A percentile compares a stretch with the other conserved stretches of the same genome.
Conservation (phyloP, 2,797 vertebrate genomes). For the Parotocinclus haroldoi region DNA sequence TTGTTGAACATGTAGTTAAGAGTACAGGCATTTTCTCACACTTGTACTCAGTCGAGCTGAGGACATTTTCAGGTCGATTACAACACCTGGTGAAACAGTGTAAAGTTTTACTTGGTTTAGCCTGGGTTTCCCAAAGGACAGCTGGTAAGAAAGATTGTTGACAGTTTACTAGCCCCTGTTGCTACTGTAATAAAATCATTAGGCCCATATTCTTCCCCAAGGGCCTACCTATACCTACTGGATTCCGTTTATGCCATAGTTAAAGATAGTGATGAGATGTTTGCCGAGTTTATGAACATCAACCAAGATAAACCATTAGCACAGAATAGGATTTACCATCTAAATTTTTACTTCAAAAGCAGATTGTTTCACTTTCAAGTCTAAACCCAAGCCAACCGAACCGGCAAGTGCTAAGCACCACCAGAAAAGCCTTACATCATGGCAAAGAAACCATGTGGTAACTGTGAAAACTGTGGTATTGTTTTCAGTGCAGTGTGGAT, state of each 20-base stretch:
- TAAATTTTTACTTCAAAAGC: constrained; percentile 10
- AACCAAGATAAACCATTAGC: neutral
- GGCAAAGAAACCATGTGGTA: too few species aligned
- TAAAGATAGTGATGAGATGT: neutral
- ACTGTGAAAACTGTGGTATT: too few species aligned
- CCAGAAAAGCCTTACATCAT: too few species aligned
- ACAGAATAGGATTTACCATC: too few species aligned
- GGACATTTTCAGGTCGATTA: neutral
- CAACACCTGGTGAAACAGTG: neutral
- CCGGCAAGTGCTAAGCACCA: too few species aligned
- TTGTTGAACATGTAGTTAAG: constrained; percentile 23
- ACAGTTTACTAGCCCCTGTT: neutral
- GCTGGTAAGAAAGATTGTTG: constrained; percentile 21
- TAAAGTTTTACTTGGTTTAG: neutral
- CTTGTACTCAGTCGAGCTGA: too few species aligned
- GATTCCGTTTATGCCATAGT: neutral
- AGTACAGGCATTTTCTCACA: too few species aligned
- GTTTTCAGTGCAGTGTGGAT: too few species aligned
- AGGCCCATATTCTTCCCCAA: neutral
- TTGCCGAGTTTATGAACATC: neutral
- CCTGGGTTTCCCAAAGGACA: too few species aligned
- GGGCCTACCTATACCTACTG: neutral
- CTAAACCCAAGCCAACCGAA: too few species aligned
- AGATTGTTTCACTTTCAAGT: constrained; percentile 5
- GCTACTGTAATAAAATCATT: neutral